Percentiles rank a stretch among this genome's conserved stretches.
phyloP scores from a whole-genome alignment of 2,797 vertebrate genomes.

The Coracias cyanogaster region DNA sequence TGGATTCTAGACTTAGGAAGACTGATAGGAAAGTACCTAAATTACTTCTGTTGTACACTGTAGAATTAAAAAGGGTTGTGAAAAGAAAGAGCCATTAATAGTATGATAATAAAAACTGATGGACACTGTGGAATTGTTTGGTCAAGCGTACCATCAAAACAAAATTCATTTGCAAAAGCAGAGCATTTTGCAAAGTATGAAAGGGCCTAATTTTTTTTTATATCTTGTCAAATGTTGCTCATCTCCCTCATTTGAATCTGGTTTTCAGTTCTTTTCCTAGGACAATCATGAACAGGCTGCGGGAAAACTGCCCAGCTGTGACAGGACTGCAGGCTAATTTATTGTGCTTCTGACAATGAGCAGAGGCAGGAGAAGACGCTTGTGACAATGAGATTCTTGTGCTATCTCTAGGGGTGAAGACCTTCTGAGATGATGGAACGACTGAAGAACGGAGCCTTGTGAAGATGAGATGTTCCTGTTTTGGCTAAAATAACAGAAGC shows the following conservation, averaged over 20 bases:
- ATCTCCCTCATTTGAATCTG: not conserved
- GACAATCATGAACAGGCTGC: not conserved
- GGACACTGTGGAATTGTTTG: not conserved
- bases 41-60: not conserved
- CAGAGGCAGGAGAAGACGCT: too few species aligned
- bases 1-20: not conserved
- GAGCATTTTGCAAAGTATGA: not conserved
- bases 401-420: too few species aligned
- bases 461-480: too few species aligned
- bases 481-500: too few species aligned
- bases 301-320: too few species aligned
- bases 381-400: too few species aligned
- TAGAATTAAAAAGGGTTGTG: not conserved
- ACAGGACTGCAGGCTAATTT: too few species aligned
- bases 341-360: too few species aligned
- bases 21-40: not conserved
- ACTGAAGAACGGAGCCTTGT: too few species aligned
- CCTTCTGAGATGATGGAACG: too few species aligned
- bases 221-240: not conserved
- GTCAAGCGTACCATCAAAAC: not conserved
- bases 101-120: not conserved
- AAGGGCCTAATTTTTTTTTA: not conserved
- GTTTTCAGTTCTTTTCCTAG: not conserved
- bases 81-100: not conserved
- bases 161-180: not conserved